Base-by-base conservation (phyloP, 2,113 vertebrate species). In the Poeciliopsis retropinna region DNA sequence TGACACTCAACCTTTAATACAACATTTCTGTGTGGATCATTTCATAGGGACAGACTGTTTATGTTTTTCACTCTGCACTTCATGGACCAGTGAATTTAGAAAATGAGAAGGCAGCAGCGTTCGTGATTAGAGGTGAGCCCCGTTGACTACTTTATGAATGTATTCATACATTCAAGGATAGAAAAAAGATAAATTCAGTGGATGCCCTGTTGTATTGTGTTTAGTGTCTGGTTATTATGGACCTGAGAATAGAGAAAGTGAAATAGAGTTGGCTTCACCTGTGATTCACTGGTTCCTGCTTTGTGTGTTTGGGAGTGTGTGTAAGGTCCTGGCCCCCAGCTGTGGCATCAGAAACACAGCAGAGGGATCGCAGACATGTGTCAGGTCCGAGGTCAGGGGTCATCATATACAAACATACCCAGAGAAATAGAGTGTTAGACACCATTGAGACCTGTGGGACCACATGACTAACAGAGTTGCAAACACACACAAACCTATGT, bases 91-190 rank as follows among this genome's bases (percentile, higher is more conserved):
- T 92, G 85, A 90, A 91, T 85, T 69, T 87, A 67, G 88, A 85
- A 90, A 91, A 92, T 92, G 86, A 90, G 82, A 89, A 88, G 84
- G 80, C 89, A 86, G 86, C 62, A 82, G 83, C 87, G 77, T 80
- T 82, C 85, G 76, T 90, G 91, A 92, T 93, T 90, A 88, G 85
- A 90, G 79, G 78, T 85, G 80, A 77, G 75, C 79, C 83, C 82
- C 72, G 76, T 81, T 76, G 86, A 82, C 76, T 89, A 84, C 79
- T 92, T 89, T 89, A 91, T 82, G 88, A 86, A 85, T 73, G 79
- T 82, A 83, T 89, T 83, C 76, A 86, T 87, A 76, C 67, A 61
- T 67, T 74, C 12, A 2, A 69, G 70, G 70, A 73, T 31, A 25
- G 66, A 27, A 25, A 61, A 61, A 71, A 87, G 75, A 88, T 90